These are phyloP conservation scores for Archegozetes longisetosus DNA, from an alignment of 1,140 invertebrate species.

Conservation along the genomic window DNA sequence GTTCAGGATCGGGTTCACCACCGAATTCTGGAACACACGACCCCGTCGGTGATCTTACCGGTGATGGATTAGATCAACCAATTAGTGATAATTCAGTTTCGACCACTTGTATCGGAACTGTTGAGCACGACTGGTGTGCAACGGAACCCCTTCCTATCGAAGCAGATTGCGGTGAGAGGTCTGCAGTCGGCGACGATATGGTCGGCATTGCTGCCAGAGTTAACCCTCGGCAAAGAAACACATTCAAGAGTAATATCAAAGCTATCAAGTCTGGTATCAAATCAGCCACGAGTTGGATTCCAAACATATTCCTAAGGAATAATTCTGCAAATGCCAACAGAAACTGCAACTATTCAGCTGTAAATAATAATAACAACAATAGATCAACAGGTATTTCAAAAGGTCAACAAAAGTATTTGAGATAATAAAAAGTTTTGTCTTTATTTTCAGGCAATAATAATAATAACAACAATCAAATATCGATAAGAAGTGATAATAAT, in stretches of 20 bases:
- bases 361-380: slow-evolving; percentile 13
- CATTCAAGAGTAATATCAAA: slow-evolving; percentile 9
- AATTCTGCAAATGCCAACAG: background rate
- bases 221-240: background rate
- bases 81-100: slow-evolving; percentile 38
- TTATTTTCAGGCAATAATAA: too few species aligned
- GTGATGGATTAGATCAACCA: slow-evolving; percentile 32
- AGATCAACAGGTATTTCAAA: slow-evolving; percentile 24
- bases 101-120: slow-evolving; percentile 28
- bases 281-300: slow-evolving; percentile 10
- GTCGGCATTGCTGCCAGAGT: background rate
- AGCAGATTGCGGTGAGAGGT: background rate
- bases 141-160: background rate
- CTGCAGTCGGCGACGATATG: background rate
- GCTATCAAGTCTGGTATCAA: slow-evolving; percentile 16
- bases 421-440: too few species aligned
- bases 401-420: too few species aligned
- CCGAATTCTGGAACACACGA: background rate
- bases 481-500: background rate
- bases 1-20: background rate
- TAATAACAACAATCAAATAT: slow-evolving; percentile 10
- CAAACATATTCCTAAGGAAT: slow-evolving; percentile 7
- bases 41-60: slow-evolving; percentile 24
- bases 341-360: background rate
- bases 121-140: slow-evolving; percentile 7